Base-by-base conservation (phyloP, 2,113 vertebrate genomes). In the Hydrochoerus hydrochaeris region DNA sequence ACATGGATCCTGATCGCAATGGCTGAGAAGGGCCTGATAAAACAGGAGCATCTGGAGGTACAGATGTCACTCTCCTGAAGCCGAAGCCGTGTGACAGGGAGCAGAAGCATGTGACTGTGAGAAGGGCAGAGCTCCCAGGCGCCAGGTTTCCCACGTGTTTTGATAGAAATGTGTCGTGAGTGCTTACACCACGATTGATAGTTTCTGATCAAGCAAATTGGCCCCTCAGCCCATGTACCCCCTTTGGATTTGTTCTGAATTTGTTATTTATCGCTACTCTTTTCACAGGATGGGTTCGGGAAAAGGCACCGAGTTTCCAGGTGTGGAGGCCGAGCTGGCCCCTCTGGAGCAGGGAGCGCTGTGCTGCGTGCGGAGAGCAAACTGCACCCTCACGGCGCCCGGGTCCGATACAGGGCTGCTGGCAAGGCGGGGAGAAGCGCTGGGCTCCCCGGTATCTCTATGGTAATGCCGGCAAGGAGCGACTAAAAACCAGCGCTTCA, bases 11-110 rank as follows among this genome's bases (percentile, higher is more conserved):
- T 96, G 98, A 98, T 98, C 96, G 97, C 98, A 98, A 98, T 89
- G 97, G 71, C 41, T 77, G 93, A 97, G 98, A 97, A 96, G 97
- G 88, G 94, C 95, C 93, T 14, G 44, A 96, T 97, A 90, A 98
- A 98, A 98, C 94, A 96, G 85, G 67, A 98, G 98, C 98, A 99
- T 99, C 98, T 99, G 98, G 97, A 97, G 95, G 96, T 98, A 97
- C 35, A 96, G 98, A 98, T 98, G 98, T 97, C 98, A 97, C 93
- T 86, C 93, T 92, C 62, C 46, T 13, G 97, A 96, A 93, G 65
- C 81, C 46, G 96, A 92, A 96, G 90, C 91, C 62, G 58, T 85
- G 49, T 94, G 96, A 97, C 35, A 10, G 87, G 49, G 65, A 97
- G 88, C 26, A 87, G 93, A 35, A 95, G 71, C 97, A 95, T 90